Base-by-base conservation (phyloP, 1,140 invertebrate species). In the Prorops nasuta region DNA sequence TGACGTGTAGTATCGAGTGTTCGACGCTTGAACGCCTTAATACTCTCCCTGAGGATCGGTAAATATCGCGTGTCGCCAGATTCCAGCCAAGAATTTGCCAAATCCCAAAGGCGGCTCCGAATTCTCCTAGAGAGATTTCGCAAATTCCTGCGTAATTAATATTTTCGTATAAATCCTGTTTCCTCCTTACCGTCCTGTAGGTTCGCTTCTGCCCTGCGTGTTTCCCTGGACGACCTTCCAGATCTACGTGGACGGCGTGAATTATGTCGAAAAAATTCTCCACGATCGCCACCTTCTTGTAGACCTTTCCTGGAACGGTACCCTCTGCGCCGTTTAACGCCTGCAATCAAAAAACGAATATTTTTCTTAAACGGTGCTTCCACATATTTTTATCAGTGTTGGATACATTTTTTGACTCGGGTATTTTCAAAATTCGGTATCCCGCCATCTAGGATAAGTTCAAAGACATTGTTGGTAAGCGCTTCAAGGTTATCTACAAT, bases 241-340 rank as follows among this genome's bases (percentile, higher is more conserved):
- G 83, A 69, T 94, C 92, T 22, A 96, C 92, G 71, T 97, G 94
- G 14, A 96, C 92, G 16, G 87, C 89, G 79, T 96, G 94, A 59
- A 98, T 97, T 52, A 97, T 97, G 69, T 96, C 91, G 71, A 96
- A 97, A 79, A 98, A 98, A 65, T 96, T 91, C 78, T 98, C 95
- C 9, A 97, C 95, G 17, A 96, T 88, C 0, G 94, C 94, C 4
- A 97, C 94, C 69, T 94, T 91, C 67, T 94, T 90, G 72, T 90
- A 95, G 2, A 86, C 83, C 46, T 82, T 80, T 45, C 86, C 84
- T 67, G 78, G 60, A 56, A 79, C 56, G 50, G 77, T 69, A 54
- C 80, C 71, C 65, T 78, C 70, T 2, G 71, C 67, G 15, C 79
- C 79, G 60, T 78, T 81, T 50, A 72, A 62, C 52, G 73, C 56